Base-by-base conservation (phyloP, 2,797 vertebrate genomes). In the Aulostomus chinensis region DNA sequence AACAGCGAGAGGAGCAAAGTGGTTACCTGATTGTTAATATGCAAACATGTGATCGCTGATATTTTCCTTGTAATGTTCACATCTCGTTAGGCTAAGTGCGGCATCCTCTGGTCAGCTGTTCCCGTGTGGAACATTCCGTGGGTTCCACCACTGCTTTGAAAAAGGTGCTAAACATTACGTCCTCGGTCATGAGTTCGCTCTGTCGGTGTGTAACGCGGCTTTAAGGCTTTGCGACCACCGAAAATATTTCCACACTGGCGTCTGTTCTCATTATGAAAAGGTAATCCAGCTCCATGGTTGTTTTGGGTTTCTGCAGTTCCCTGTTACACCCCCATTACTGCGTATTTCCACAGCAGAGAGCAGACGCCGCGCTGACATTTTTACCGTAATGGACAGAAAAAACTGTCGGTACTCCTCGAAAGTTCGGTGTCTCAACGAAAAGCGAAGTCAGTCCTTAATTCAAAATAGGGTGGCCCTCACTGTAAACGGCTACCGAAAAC, bases 21-120 rank as follows among this genome's bases (percentile, higher is more conserved):
- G 29, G 41, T 87, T 91, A 92, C 91, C 91, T 92, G 92, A 90
- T 89, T 91, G 86, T 89, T 91, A 91, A 78, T 81, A 46, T 83
- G 89, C 82, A 80, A 71, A 80, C 87, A 89, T 90, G 83, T 66
- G 81, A 86, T 81, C 82, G 54, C 63, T 68, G 76, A 62, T 85
- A 66, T 83, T 83, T 80, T 37, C 80, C 84, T 75, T 62, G 72
- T 67, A 83, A 83, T 76, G 82, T 75, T 88, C 91, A 88, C 89
- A 90, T 92, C 78, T 87, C 89, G 83, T 80, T 68, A 83, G 85
- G 73, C 81, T 88, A 86, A 87, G 86, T 87, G 91, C 87, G 78
- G 86, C 86, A 86, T 89, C 80, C 75, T 76, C 62, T 68, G 80
- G 86, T 87, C 86, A 87, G 86, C 88, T 86, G 88, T 87, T 82